Base-by-base conservation (phyloP, 1,140 invertebrate genomes). In the Habropoda laboriosa region DNA sequence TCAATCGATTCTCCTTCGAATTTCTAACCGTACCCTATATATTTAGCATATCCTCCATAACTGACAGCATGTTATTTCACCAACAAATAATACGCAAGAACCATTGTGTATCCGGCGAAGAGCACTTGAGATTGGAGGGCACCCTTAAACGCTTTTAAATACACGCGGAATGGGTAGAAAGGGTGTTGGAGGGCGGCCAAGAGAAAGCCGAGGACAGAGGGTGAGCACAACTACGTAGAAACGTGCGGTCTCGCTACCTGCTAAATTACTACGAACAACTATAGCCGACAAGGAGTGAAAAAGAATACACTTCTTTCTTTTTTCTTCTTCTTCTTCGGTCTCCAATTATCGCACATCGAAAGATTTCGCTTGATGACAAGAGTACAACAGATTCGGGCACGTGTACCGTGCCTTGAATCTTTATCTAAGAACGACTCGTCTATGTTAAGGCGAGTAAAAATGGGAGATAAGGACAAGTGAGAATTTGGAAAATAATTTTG, bases 51-150 rank as follows among this genome's bases (percentile, higher is more conserved):
- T 91, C 90, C 82, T 80, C 81, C 67, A 73, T 87, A 90, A 89
- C 89, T 91, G 90, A 91, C 90, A 91, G 90, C 90, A 86, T 91
- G 90, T 90, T 91, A 91, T 91, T 91, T 91, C 86, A 90, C 90
- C 90, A 90, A 90, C 89, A 91, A 91, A 91, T 90, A 91, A 91
- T 90, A 91, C 87, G 88, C 82, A 86, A 86, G 83, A 74, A 80
- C 84, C 88, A 87, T 88, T 90, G 85, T 90, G 80, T 64, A 81
- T 73, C 81, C 61, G 81, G 64, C 81, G 78, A 71, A 84, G 85
- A 79, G 81, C 78, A 86, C 86, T 87, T 73, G 85, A 86, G 81
- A 66, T 58, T 71, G 40, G 74, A 81, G 86, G 68, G 85, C 78
- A 75, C 80, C 80, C 80, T 86, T 89, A 88, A 89, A 89, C 80